Base-by-base conservation (phyloP, 2,888 invertebrate genomes). In the Prosapia bicincta region DNA sequence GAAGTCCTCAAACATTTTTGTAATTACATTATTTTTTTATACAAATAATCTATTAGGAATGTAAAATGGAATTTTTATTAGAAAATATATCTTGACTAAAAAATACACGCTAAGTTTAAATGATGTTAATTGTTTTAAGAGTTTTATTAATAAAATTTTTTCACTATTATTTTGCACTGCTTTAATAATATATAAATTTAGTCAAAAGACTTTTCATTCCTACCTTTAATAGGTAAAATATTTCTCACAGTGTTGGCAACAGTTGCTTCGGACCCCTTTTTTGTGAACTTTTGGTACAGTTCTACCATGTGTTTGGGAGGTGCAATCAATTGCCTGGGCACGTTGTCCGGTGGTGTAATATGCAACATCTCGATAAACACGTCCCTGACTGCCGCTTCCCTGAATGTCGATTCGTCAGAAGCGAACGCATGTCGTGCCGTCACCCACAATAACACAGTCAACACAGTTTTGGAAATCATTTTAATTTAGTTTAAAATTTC, bases 341-440 rank as follows among this genome's bases (percentile, higher is more conserved):
- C 23, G 26, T 9, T n/a, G 10, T n/a, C 32, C 6, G 73, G 73
- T 2, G 73, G 73, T 15, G 32, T 32, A 28, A 73, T 73, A 28
- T 73, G 73, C 15, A 73, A 25, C 73, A 73, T 73, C 69, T 73
- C 73, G 20, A 38, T 24, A 69, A 73, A 73, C 43, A 73, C 68
- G 10, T 73, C 68, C 26, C 73, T 38, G 67, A 68, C 73, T 26
- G 73, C 73, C 7, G 68, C 73, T 38, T 73, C 68, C 28, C 32
- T n/a, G 43, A 10, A 38, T n/a, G 32, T 7, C n/a, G n/a, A 13
- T 38, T 54, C 54, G n/a, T 54, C 54, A 10, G 54, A 54, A 54
- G 54, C n/a, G n/a, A 54, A 13, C 2, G 20, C 54, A 20, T 9
- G 20, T 3, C 54, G 10, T 5, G 20, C 54, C 2, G 20, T 20